Conservation (phyloP, 53 echinoderm and acorn worm genomes). For the Stichopus horrens region DNA sequence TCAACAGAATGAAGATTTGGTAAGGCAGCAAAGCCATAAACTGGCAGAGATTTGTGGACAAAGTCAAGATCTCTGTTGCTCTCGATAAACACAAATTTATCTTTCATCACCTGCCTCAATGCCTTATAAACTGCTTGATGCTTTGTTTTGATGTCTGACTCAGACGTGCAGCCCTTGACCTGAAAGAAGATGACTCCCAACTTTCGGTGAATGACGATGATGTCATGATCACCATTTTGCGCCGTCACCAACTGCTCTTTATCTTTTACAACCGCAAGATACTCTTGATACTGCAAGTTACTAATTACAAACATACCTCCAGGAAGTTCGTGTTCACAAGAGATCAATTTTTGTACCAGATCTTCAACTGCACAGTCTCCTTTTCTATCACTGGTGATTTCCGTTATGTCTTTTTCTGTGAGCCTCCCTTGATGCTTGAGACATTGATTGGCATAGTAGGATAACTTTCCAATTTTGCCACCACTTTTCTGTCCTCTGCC, state of each 20-base stretch:
- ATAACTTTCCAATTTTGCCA: neutral
- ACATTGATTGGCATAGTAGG: neutral
- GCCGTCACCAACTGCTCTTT: neutral
- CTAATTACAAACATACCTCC: slow-evolving; percentile 23
- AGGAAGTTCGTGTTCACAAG: neutral
- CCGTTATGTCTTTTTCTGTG: neutral
- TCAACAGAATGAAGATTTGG: neutral
- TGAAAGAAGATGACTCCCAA: slow-evolving; percentile 20
- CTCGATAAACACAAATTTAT: slow-evolving; percentile 9
- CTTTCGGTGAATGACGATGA: neutral
- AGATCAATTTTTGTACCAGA: neutral
- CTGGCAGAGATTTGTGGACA: neutral
- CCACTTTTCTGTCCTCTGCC: neutral
- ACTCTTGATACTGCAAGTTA: slow-evolving; percentile 4
- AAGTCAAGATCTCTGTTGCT: slow-evolving; percentile 22
- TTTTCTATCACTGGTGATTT: neutral
- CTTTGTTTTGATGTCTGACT: neutral
- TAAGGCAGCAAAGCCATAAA: slow-evolving; percentile 4
- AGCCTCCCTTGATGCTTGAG: neutral
- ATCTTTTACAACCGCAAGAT: neutral
- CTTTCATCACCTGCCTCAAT: neutral
- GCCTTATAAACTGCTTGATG: neutral
- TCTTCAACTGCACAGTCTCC: neutral
- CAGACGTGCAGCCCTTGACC: neutral
- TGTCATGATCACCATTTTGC: slow-evolving; percentile 24